A percentile compares a stretch with the other conserved stretches of the same genome.
Conservation (phyloP, 2,797 vertebrate genomes). For the Varecia variegata region DNA sequence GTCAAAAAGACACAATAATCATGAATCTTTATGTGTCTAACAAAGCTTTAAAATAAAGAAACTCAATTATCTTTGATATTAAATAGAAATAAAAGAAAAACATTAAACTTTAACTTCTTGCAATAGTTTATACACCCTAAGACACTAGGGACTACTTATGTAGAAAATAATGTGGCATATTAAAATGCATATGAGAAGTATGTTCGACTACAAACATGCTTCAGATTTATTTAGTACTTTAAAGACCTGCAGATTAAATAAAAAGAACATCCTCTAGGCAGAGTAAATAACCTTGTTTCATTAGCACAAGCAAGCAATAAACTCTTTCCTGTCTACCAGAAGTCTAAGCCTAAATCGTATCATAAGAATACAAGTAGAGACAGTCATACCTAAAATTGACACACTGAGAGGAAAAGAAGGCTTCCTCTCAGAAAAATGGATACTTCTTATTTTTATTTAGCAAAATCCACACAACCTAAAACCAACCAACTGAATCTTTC, state of each 20-base stretch:
- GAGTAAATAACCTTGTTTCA: conserved; percentile 9
- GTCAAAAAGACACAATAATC: background rate
- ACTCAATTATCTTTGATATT: background rate
- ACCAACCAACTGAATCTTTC: background rate
- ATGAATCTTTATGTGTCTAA: background rate
- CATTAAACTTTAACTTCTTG: background rate
- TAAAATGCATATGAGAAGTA: background rate
- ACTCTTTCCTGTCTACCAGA: background rate
- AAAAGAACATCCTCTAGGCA: background rate
- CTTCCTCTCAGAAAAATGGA: background rate
- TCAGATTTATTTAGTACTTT: conserved; percentile 13
- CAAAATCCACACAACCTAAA: background rate
- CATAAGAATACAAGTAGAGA: background rate
- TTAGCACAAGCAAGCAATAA: background rate
- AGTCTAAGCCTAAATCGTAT: background rate
- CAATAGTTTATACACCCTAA: background rate
- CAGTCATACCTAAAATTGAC: background rate
- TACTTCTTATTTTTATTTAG: background rate
- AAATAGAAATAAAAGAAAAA: conserved; percentile 20
- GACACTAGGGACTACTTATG: background rate
- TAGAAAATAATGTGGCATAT: conserved; percentile 2
- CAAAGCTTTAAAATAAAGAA: conserved; percentile 14
- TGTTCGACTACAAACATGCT: background rate
- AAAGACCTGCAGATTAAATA: conserved; percentile 11
- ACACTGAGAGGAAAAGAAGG: background rate